Base-by-base conservation (phyloP, 1,140 invertebrate species). In the Aphidius ervi region DNA sequence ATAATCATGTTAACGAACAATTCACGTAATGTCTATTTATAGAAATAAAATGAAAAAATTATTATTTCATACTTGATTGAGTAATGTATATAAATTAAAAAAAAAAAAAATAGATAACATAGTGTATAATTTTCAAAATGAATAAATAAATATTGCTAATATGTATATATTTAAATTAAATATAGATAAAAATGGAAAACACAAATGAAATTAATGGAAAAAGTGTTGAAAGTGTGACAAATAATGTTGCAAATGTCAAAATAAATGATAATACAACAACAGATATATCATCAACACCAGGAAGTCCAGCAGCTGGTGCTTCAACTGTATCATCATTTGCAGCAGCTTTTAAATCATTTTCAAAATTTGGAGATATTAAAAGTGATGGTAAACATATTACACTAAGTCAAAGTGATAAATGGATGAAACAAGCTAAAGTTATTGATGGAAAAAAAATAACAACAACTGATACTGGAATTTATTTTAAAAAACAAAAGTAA, bases 401-500 rank as follows among this genome's bases (percentile, higher is more conserved):
- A 1, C 76, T 95, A 2, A 91, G 89, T 23, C 93, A 95, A 73
- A 91, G 90, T 69, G 93, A 96, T 76, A 95, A 95, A 76, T 96
- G 94, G 93, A 91, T 96, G 87, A 95, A 95, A 68, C 93, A 96
- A 73, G 93, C 94, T 0, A 89, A 90, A 71, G 90, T 96, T n/a
- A 91, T 96, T 56, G 93, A 95, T 67, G 88, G 86, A 1, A 94
- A 94, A 76, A 92, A 88, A 68, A 89, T 94, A 59, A 92, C 92
- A 0, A 93, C 93, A 7, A 94, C 91, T 3, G 92, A 95, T 68
- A 94, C 92, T 1, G 92, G 88, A 40, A 94, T 95, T 49, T 86
- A 88, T 71, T 95, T 94, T 74, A 94, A 93, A 74, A 93, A 93
- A 72, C 86, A 93, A 60, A 94, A 94, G 87, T 88, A 78, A 70